Base-by-base conservation (phyloP, 2,113 vertebrate genomes). In the Menidia beryllina region DNA sequence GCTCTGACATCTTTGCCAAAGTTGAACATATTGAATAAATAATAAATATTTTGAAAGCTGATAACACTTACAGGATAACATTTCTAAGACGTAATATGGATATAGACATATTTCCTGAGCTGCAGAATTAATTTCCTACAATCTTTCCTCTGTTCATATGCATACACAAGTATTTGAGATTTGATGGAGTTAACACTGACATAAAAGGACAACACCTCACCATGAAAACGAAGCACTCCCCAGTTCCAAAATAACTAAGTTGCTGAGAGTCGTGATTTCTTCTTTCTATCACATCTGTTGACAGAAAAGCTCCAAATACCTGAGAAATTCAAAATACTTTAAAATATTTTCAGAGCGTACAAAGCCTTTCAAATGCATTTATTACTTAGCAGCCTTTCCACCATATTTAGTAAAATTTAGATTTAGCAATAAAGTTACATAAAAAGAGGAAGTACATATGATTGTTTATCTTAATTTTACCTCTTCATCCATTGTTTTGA, bases 181-280 rank as follows among this genome's bases (percentile, higher is more conserved):
- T 34, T 34, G 30, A 8, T 5, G 10, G 30, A 5, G 5, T 6
- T 34, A 34, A 34, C 10, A 10, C 10, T 6, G 10, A 34, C 30
- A 34, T 34, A 5, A 34, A 34, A 34, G 19, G 24, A 54, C 15
- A 38, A 0, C 61, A n/a, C 84, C 94, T 95, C 77, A 95, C 95
- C 5, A 81, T 94, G 63, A 96, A 96, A 69, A 96, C 94, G 41
- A 96, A 96, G 82, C 95, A 95, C 81, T 97, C 95, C 27, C 93
- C 94, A 1, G 95, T 96, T 76, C 95, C 95, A 75, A 96, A 96
- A 75, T 94, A 96, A 21, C 69, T 60, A 0, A 91, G 63, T 3
- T 72, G 79, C 4, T 83, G 70, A 0, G 90, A 86, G 0, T 84
- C 89, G 13, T 68, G 36, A 71, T 91, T 94, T 21, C 82, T 94